These are phyloP conservation scores for Platerodrilus igneus DNA, from an alignment of 2,888 invertebrate species.

Conservation along the genomic window DNA sequence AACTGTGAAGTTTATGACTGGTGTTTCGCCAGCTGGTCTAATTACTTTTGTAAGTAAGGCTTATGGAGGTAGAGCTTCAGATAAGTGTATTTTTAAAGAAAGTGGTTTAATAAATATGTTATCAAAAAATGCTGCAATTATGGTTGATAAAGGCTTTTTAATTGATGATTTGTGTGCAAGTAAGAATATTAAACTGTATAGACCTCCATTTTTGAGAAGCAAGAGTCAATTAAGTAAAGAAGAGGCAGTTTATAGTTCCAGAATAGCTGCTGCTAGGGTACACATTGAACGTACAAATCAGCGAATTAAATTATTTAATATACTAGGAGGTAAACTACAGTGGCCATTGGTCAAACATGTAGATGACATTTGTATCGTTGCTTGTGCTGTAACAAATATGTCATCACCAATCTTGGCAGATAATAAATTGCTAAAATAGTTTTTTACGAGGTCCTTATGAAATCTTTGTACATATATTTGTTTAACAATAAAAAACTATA, in stretches of 20 bases:
- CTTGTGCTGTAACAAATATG: no score
- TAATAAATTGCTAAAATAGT: no score
- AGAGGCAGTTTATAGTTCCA: slow-evolving; percentile 14
- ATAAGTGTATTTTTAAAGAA: slow-evolving; percentile 13
- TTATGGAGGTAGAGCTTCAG: slow-evolving; percentile 11
- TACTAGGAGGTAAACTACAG: slow-evolving; percentile 6
- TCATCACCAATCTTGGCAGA: no score
- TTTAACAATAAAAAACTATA: no score
- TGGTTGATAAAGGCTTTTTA: slow-evolving; percentile 23
- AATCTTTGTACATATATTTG: no score
- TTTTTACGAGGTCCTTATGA: no score
- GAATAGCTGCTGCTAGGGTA: slow-evolving; percentile 23
- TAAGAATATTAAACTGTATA: slow-evolving; percentile 13
- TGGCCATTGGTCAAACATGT: no score
- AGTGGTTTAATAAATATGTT: slow-evolving; percentile 8
- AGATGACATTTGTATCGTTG: no score
- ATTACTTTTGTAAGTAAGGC: slow-evolving; percentile 8
- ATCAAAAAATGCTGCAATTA: slow-evolving; percentile 8
- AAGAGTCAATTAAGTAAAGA: slow-evolving; percentile 15
- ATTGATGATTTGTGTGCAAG: slow-evolving; percentile 17
- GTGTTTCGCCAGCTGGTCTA: slow-evolving; percentile 14
- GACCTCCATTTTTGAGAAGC: slow-evolving; percentile 21
- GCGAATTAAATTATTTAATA: slow-evolving; percentile 15
- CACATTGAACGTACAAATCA: slow-evolving; percentile 20
- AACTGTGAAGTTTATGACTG: no score